Evolutionary conservation across 2,113 vertebrate species (phyloP).

Genomic region (Tragelaphus strepsiceros): DNA sequence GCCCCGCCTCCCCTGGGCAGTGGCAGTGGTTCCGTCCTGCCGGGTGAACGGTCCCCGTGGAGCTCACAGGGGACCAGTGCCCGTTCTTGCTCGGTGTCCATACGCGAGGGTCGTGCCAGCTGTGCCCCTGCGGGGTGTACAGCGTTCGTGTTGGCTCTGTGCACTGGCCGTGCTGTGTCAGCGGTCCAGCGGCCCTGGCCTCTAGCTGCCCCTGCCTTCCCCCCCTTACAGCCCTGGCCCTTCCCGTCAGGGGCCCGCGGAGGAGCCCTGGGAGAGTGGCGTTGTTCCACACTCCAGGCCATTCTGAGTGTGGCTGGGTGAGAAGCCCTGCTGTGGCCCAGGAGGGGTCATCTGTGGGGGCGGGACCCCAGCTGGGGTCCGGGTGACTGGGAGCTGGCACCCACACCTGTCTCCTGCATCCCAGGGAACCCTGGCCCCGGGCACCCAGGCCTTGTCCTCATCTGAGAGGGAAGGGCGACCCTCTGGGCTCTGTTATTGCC

Average conservation of each 20-base stretch:
- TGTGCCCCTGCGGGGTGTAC: fast-evolving
- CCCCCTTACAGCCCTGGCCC: background rate
- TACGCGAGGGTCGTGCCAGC: fast-evolving
- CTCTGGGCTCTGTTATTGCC: background rate
- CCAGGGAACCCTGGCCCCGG: background rate
- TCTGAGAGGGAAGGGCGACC: background rate
- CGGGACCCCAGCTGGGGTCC: no score
- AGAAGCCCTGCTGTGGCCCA: background rate
- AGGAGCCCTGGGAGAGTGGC: background rate
- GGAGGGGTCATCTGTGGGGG: background rate
- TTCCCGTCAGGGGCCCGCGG: fast-evolving
- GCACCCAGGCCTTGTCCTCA: background rate
- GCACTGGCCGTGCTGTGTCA: fast-evolving
- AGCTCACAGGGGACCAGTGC: fast-evolving
- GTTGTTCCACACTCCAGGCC: fast-evolving
- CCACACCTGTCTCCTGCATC: background rate
- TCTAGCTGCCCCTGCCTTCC: background rate
- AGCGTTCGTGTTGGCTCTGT: fast-evolving
- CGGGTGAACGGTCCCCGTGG: fast-evolving
- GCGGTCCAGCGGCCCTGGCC: fast-evolving
- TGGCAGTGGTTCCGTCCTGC: background rate
- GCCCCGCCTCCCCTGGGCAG: background rate
- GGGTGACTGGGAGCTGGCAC: fast-evolving
- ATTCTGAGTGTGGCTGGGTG: fast-evolving
- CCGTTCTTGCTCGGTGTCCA: fast-evolving